These are phyloP conservation scores for Aphaenogaster ashmeadi DNA, from an alignment of 1,140 invertebrate species.

Conservation along the genomic window DNA sequence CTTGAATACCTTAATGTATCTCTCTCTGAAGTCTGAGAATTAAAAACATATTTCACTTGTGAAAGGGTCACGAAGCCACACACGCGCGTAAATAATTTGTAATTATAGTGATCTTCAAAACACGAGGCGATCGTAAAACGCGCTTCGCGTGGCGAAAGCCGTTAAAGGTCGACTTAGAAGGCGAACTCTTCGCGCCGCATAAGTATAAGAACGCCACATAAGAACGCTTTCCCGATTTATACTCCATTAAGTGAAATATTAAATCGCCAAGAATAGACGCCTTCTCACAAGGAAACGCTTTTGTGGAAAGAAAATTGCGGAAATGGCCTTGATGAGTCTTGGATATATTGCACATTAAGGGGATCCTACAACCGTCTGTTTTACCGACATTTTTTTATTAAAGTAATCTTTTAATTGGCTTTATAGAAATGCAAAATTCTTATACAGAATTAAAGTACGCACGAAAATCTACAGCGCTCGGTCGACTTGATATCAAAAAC, in stretches of 20 bases:
- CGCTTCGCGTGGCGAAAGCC: conserved; percentile 58
- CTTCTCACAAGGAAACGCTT: conserved; percentile 23
- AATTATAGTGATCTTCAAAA: conserved; percentile 62
- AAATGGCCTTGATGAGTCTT: conserved; percentile 4
- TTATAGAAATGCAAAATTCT: too few species aligned
- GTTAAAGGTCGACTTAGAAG: conserved; percentile 57
- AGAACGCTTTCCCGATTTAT: conserved; percentile 53
- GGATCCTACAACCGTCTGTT: too few species aligned
- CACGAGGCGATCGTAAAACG: conserved; percentile 38
- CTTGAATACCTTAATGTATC: background rate
- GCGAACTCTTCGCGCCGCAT: conserved; percentile 26
- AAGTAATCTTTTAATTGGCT: too few species aligned
- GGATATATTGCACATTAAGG: background rate
- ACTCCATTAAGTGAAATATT: conserved; percentile 52
- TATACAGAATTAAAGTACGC: too few species aligned
- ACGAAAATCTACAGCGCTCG: too few species aligned
- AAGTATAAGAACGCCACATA: conserved; percentile 2
- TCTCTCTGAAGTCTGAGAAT: background rate
- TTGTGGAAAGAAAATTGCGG: background rate
- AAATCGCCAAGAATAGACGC: conserved; percentile 18
- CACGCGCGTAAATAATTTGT: conserved; percentile 58
- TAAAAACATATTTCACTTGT: conserved; percentile 47
- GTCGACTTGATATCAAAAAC: too few species aligned
- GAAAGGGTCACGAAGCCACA: conserved; percentile 34
- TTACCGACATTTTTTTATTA: too few species aligned